Evolutionary conservation across 1,140 invertebrate species (phyloP), one percentile per base, ranked within the genome.

Genomic region (Uloborus diversus): DNA sequence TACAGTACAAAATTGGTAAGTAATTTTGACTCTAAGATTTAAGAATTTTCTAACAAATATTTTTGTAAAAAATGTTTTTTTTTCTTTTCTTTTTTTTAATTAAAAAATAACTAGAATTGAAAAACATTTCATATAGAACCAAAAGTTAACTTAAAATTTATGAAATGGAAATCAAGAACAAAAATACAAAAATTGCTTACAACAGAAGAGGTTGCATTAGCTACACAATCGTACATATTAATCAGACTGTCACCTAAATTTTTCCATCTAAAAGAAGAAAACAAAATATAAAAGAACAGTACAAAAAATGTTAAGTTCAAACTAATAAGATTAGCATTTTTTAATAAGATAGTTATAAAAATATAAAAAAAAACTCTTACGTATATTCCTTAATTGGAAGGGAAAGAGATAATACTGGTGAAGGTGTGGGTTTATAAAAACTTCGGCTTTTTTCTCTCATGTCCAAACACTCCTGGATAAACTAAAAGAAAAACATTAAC

Each of bases 241-340:
- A 91, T 86, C 35, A 94, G 83, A 83, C 90, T 90, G 81, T 91
- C 89, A 37, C 92, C 92, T 27, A 94, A 85, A 81, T 89, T 87
- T 42, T 90, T 83, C 93, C 93, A 94, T 0, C 86, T 86, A 78
- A 28, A 83, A 83, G 23, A 59, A 47, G 47, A 73, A 42, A 17
- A 42, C 17, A 9, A 7, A 42, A 42, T 42, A 7, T 42, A 42
- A 42, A 17, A 7, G 17, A 42, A 42, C 7, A 42, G 7, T 42
- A 7, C 17, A 7, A n/a, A n/a, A 9, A 7, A 42, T 42, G 37
- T 9, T 42, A 42, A 42, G 37, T 42, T 9, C 7, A 42, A 42
- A 42, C 7, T 9, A 42, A 42, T 42, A 42, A 42, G 17, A 42
- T 42, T 7, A 42, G 17, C 37, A 42, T n/a, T n/a, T n/a, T n/a